These are phyloP conservation scores for Delichon dasypus DNA, from an alignment of 2,797 vertebrate species.

Conservation along the genomic window DNA sequence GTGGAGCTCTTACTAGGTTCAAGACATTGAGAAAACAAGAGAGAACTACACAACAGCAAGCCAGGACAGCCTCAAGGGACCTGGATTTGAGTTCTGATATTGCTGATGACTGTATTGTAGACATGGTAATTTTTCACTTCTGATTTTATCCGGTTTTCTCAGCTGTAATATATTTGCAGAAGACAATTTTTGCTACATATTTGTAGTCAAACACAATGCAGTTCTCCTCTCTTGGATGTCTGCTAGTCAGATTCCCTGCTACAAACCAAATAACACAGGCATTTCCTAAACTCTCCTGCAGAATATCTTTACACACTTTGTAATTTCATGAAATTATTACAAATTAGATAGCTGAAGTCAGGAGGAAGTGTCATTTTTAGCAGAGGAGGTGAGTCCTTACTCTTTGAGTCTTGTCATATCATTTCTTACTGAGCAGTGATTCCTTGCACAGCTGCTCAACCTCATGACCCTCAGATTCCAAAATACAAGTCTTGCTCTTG, in stretches of 20 bases:
- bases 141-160: neutral
- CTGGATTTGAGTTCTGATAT: neutral
- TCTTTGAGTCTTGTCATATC: neutral
- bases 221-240: neutral
- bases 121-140: neutral
- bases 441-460: neutral
- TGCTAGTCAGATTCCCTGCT: neutral
- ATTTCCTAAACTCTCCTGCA: neutral
- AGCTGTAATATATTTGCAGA: neutral
- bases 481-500: neutral
- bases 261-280: neutral
- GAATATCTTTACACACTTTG: neutral
- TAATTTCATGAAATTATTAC: neutral
- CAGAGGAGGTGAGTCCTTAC: neutral
- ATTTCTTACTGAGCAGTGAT: neutral
- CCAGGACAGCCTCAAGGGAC: neutral
- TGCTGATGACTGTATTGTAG: neutral
- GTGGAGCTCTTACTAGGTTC: neutral
- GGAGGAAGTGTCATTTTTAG: neutral
- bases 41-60: neutral
- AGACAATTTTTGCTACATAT: neutral
- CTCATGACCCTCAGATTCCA: neutral
- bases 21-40: neutral
- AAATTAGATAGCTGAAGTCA: neutral
- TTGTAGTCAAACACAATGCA: neutral